A percentile compares a stretch with the other conserved stretches of the same genome.
These are phyloP conservation scores for Sesamia inferens DNA, from an alignment of 2,888 invertebrate species.

Conservation along the genomic window DNA sequence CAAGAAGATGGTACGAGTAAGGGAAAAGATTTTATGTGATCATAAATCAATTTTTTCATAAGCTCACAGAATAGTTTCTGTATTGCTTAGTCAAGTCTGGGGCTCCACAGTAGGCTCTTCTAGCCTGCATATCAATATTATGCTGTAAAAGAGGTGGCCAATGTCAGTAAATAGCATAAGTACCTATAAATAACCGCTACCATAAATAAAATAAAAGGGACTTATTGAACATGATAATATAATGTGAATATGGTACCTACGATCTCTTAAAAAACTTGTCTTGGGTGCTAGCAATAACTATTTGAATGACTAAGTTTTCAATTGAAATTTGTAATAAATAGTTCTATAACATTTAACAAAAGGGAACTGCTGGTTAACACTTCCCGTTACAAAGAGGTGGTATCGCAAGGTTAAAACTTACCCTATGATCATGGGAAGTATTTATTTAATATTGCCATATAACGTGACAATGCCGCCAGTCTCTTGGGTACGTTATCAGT, in stretches of 20 bases:
- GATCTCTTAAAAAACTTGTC: not conserved
- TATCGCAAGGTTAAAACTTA: too few relatives aligned
- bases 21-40: slow-evolving; percentile 14
- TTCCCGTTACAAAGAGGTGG: not conserved
- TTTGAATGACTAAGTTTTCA: not conserved
- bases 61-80: slow-evolving; percentile 26
- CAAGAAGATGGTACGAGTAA: slow-evolving; percentile 12
- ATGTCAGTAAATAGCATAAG: slow-evolving; percentile 35
- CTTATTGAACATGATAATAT: slow-evolving; percentile 31
- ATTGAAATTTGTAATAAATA: not conserved
- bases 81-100: slow-evolving; percentile 14
- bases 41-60: slow-evolving; percentile 29
- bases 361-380: not conserved
- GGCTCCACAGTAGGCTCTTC: slow-evolving; percentile 4
- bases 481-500: not conserved
- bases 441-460: not conserved
- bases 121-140: slow-evolving; percentile 19
- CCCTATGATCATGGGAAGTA: too few relatives aligned
- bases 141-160: slow-evolving; percentile 27
- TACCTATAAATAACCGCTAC: slow-evolving; percentile 45
- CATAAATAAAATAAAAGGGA: slow-evolving; percentile 46
- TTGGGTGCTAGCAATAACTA: not conserved
- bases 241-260: slow-evolving; percentile 2
- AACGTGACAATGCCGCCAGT: not conserved
- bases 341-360: too few relatives aligned